phyloP scores from a whole-genome alignment of 1,140 invertebrate species.

The Dolichoris vasculosae region DNA sequence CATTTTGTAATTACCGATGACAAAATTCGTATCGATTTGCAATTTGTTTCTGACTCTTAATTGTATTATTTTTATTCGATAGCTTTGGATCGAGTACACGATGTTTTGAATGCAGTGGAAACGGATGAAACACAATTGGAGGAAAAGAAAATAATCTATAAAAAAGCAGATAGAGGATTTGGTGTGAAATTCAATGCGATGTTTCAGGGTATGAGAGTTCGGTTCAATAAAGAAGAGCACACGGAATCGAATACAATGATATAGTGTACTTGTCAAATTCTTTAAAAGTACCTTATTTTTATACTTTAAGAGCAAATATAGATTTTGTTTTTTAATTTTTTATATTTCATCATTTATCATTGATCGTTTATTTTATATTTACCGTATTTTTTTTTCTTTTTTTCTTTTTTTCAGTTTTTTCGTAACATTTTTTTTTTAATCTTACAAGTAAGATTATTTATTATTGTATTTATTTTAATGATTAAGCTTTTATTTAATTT shows the following conservation, averaged over 20 bases:
- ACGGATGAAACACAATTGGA: slow-evolving; percentile 64
- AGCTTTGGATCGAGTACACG: slow-evolving; percentile 74
- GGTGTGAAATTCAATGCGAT: slow-evolving; percentile 63
- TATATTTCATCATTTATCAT: not conserved
- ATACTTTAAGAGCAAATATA: not conserved
- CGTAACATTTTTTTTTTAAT: not conserved
- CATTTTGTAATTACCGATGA: too few species aligned
- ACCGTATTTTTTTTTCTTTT: slow-evolving; percentile 22
- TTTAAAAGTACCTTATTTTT: slow-evolving; percentile 22
- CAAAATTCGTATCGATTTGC: not conserved
- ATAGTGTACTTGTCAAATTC: slow-evolving; percentile 49
- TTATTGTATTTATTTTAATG: not conserved
- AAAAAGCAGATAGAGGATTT: slow-evolving; percentile 55
- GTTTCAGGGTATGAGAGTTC: slow-evolving; percentile 60
- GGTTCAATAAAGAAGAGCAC: slow-evolving; percentile 60
- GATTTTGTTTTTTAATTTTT: not conserved
- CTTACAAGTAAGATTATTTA: not conserved
- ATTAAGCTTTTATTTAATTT: not conserved
- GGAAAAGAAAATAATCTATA: slow-evolving; percentile 52
- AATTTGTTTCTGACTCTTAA: not conserved
- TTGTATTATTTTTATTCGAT: slow-evolving; percentile 40
- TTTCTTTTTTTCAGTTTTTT: slow-evolving; percentile 6
- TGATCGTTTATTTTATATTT: not conserved
- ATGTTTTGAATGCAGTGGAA: slow-evolving; percentile 70
- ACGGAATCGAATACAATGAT: slow-evolving; percentile 56